Percentiles rank a stretch among this genome's conserved stretches.
These are phyloP conservation scores for Boulengeromyrus knoepffleri DNA, from an alignment of 2,113 vertebrate species.

Conservation along the genomic window DNA sequence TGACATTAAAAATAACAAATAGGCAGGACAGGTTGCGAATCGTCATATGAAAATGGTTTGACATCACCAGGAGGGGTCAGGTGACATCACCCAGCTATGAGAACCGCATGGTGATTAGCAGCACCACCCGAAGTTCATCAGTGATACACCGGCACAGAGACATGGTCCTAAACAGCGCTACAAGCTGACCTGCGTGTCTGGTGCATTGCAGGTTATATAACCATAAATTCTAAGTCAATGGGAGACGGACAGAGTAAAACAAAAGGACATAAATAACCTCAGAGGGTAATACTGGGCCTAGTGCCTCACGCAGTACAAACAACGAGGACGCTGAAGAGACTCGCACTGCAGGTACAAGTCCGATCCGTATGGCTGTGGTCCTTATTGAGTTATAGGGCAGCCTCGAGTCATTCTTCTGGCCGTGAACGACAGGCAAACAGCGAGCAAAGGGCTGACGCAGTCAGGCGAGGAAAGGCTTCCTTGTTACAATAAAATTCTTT, in stretches of 20 bases:
- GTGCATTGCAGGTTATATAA: not conserved
- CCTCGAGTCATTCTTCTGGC: not conserved
- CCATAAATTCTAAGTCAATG: not conserved
- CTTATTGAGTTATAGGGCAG: not conserved
- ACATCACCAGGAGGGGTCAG: not conserved
- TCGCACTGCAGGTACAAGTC: not conserved
- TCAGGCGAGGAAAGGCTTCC: conserved; percentile 47
- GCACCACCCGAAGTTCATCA: not conserved
- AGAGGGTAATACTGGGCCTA: not conserved
- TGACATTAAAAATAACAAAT: not conserved
- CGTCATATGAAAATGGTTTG: not conserved
- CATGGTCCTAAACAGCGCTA: not conserved
- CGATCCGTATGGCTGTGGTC: not conserved
- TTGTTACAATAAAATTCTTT: conserved; percentile 64
- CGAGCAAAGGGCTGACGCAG: conserved; percentile 51
- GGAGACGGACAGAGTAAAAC: not conserved
- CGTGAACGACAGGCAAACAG: conserved; percentile 50
- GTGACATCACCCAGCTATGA: not conserved
- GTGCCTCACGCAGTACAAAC: not conserved
- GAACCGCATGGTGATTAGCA: not conserved
- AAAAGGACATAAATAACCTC: not conserved
- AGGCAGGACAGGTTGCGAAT: not conserved
- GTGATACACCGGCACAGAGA: not conserved
- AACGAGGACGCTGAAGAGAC: not conserved
- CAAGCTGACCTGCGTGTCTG: not conserved